phyloP scores from a whole-genome alignment of 35 echinoderm and acorn worm genomes.

The Diadema setosum region DNA sequence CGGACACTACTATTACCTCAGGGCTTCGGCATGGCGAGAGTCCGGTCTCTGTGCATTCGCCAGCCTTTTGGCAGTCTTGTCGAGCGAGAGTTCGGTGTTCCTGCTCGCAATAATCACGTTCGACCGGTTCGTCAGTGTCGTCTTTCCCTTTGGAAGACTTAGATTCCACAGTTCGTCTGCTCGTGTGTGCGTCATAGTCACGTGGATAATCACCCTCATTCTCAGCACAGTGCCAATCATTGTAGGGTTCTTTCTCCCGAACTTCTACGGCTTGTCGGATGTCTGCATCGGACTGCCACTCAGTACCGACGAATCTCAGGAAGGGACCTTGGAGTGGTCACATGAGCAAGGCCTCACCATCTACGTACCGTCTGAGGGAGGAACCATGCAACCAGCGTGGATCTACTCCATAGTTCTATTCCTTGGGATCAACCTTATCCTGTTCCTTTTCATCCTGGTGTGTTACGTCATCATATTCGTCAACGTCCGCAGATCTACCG shows the following conservation, averaged over 20 bases:
- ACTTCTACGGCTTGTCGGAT: constrained; percentile 2
- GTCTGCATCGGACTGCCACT: constrained; percentile 44
- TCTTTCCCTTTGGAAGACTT: constrained; percentile 4
- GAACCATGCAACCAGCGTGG: constrained; percentile 2
- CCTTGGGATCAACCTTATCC: constrained; percentile 10
- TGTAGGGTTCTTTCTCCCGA: neutral
- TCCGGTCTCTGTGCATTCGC: constrained; percentile 12
- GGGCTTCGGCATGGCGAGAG: neutral
- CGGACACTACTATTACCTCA: neutral
- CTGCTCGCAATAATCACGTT: constrained; percentile 28
- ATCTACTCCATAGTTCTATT: constrained; percentile 23
- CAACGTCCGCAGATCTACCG: constrained; percentile 2
- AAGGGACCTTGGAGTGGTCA: neutral
- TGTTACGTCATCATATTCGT: constrained; percentile 34
- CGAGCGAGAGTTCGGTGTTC: constrained; percentile 53
- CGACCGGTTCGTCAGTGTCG: constrained; percentile 39
- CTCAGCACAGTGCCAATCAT: neutral
- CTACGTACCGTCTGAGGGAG: neutral
- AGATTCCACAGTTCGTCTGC: neutral
- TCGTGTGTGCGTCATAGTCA: neutral
- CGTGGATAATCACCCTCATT: neutral
- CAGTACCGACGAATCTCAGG: neutral
- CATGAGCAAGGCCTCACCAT: neutral
- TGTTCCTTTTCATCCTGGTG: neutral
- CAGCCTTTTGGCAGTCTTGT: constrained; percentile 11